These are phyloP conservation scores for Drosophila borborema DNA, from an alignment of 2,888 invertebrate genomes.

Conservation along the genomic window DNA sequence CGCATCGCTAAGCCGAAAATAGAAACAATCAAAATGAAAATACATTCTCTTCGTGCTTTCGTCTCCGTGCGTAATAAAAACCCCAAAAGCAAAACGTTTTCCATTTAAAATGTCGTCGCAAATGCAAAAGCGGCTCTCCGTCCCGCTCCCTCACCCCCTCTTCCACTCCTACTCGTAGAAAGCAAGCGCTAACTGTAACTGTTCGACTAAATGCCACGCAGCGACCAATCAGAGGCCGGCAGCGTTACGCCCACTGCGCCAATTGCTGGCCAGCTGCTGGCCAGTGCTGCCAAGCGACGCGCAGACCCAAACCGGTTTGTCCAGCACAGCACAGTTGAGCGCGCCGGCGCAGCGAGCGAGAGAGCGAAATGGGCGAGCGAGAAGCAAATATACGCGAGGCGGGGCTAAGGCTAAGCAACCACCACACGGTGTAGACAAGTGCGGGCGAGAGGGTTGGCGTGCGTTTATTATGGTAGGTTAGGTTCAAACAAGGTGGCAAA, in stretches of 20 bases:
- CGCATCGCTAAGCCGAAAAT: slow-evolving; percentile 71
- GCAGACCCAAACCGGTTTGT: slow-evolving; percentile 63
- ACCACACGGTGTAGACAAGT: slow-evolving; percentile 29
- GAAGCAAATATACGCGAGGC: slow-evolving; percentile 26
- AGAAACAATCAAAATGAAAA: slow-evolving; percentile 78
- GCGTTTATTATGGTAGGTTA: slow-evolving; percentile 83
- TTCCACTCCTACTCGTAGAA: background rate
- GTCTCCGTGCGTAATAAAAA: slow-evolving; percentile 73
- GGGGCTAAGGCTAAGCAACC: slow-evolving; percentile 41
- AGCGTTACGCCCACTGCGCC: slow-evolving; percentile 61
- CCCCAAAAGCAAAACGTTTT: slow-evolving; percentile 84
- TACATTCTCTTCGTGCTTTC: slow-evolving; percentile 76
- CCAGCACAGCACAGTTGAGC: background rate
- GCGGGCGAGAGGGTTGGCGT: slow-evolving; percentile 31
- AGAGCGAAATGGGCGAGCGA: slow-evolving; percentile 29
- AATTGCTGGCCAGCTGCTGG: slow-evolving; percentile 55
- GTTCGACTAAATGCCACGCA: slow-evolving; percentile 24
- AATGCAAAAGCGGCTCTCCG: slow-evolving; percentile 42
- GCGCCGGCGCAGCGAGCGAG: slow-evolving; percentile 16
- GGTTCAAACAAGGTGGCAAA: slow-evolving; percentile 81
- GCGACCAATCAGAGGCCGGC: slow-evolving; percentile 57
- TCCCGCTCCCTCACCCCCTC: background rate
- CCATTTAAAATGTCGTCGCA: slow-evolving; percentile 84
- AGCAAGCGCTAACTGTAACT: slow-evolving; percentile 6
- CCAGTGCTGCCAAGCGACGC: slow-evolving; percentile 78